phyloP scores from a whole-genome alignment of 2,113 vertebrate species.

The Cephalopholis sonnerati region DNA sequence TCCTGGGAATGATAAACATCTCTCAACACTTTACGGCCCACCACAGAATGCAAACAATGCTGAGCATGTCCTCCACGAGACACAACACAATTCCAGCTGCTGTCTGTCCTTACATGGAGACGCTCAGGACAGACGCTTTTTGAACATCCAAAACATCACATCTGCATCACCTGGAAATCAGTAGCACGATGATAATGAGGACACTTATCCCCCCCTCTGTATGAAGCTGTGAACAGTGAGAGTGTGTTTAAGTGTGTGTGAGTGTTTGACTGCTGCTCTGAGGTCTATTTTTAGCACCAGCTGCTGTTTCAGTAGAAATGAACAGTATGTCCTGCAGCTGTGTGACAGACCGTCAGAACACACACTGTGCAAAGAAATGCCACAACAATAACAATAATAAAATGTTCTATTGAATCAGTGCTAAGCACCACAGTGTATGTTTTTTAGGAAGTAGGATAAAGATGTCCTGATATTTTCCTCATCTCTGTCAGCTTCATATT shows the following conservation, averaged over 20 bases:
- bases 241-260: background rate
- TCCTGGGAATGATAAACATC: constrained; percentile 6
- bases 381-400: background rate
- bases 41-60: constrained; percentile 51
- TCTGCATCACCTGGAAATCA: background rate
- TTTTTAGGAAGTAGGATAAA: background rate
- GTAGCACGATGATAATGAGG: no score
- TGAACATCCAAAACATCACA: no score
- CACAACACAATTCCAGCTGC: background rate
- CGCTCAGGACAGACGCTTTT: background rate
- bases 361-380: background rate
- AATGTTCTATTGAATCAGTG: no score
- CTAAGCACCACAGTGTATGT: no score
- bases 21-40: background rate
- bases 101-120: constrained; percentile 32
- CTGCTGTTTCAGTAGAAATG: background rate
- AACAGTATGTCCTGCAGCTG: constrained; percentile 19
- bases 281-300: constrained; percentile 23
- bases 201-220: no score
- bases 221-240: background rate
- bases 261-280: background rate
- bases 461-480: background rate
- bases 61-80: background rate
- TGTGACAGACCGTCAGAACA: background rate
- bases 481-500: no score